These are phyloP conservation scores for Congeria kusceri DNA, from an alignment of 2,888 invertebrate species.

Conservation along the genomic window DNA sequence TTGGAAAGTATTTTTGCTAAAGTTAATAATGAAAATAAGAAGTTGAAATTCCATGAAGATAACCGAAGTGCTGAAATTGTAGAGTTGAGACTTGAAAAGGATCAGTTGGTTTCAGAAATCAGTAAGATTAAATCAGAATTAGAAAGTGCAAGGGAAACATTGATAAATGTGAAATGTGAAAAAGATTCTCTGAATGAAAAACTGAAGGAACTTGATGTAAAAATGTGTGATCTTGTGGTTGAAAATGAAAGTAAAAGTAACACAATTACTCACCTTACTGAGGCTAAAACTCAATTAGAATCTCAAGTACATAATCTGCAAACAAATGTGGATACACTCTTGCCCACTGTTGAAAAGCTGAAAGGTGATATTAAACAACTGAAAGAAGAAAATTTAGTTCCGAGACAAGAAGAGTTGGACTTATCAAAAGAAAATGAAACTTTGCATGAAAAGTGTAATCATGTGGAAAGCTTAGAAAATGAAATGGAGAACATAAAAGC, in stretches of 20 bases:
- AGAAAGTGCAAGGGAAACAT: conserved; percentile 5
- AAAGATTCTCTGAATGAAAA: conserved; percentile 21
- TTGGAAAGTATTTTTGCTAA: conserved; percentile 3
- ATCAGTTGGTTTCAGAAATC: conserved; percentile 19
- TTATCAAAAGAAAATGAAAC: conserved; percentile 40
- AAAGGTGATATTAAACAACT: conserved; percentile 7
- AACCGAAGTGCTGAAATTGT: neutral
- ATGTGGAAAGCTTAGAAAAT: too few relatives aligned
- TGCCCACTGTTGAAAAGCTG: conserved; percentile 9
- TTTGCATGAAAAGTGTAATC: too few relatives aligned
- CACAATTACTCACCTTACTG: too few relatives aligned
- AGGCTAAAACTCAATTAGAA: too few relatives aligned
- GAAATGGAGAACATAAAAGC: conserved; percentile 19
- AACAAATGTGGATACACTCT: neutral
- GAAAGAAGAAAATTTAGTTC: conserved; percentile 25
- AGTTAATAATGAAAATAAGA: conserved; percentile 2
- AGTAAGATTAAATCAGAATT: conserved; percentile 25
- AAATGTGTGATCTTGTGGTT: too few relatives aligned
- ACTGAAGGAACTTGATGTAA: neutral
- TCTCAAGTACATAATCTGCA: conserved; percentile 17
- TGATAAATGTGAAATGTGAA: conserved; percentile 1
- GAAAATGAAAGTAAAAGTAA: too few relatives aligned
- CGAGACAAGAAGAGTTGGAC: conserved; percentile 5
- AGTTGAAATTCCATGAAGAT: conserved; percentile 4
- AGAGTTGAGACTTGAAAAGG: conserved; percentile 12